A percentile compares a stretch with the other conserved stretches of the same genome.
phyloP scores from a whole-genome alignment of 2,797 vertebrate genomes.

The Chelonia mydas region DNA sequence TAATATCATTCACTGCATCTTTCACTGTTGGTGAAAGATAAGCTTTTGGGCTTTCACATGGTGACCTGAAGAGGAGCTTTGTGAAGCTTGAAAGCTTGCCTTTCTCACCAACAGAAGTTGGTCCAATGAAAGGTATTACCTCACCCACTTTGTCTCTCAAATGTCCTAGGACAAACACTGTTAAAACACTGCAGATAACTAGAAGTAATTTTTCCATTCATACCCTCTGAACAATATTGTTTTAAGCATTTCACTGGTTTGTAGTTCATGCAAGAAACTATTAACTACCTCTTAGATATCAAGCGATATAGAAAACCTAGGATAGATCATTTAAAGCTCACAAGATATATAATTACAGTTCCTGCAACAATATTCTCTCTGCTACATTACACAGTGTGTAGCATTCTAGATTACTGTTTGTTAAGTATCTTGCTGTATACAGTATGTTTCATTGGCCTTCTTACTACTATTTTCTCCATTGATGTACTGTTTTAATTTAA shows the following conservation, averaged over 20 bases:
- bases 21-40: too few species aligned
- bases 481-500: not conserved
- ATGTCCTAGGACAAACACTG: too few species aligned
- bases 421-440: not conserved
- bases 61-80: too few species aligned
- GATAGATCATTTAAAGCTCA: not conserved
- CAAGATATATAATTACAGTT: not conserved
- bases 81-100: too few species aligned
- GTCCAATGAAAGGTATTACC: too few species aligned
- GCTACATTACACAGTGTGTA: not conserved
- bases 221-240: not conserved
- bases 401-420: not conserved
- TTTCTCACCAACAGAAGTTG: too few species aligned
- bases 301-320: not conserved
- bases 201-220: not conserved
- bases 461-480: not conserved
- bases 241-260: not conserved
- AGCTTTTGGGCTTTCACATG: too few species aligned
- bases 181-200: too few species aligned
- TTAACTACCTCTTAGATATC: not conserved
- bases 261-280: not conserved
- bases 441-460: not conserved
- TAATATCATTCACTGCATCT: too few species aligned
- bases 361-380: not conserved
- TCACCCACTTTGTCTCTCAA: too few species aligned